Conservation (phyloP, 1,140 invertebrate genomes). For the Paralvinella palmiformis region DNA sequence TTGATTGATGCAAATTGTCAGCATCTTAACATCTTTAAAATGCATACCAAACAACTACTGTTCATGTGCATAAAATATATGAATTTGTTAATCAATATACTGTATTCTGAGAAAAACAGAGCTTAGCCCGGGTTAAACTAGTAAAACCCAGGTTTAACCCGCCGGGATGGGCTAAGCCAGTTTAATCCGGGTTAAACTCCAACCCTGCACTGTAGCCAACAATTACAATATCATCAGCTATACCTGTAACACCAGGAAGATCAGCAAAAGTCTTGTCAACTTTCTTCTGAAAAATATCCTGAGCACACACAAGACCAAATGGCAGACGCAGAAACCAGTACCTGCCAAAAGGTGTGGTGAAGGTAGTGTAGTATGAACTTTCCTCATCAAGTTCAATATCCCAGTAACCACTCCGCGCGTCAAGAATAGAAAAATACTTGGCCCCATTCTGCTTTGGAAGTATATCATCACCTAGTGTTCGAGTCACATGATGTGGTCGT, state of each 20-base stretch:
- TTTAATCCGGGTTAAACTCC: no score
- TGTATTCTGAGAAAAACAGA: no score
- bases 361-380: slow-evolving; percentile 22
- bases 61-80: no score
- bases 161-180: no score
- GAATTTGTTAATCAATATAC: no score
- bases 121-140: no score
- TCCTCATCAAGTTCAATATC: slow-evolving; percentile 23
- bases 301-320: slow-evolving; percentile 24
- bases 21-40: no score
- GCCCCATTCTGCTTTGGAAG: slow-evolving; percentile 9
- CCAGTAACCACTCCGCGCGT: slow-evolving; percentile 23
- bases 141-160: no score
- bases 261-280: slow-evolving; percentile 18
- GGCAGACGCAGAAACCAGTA: slow-evolving; percentile 21
- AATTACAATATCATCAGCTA: slow-evolving; percentile 24
- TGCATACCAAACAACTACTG: no score
- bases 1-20: no score
- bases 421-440: slow-evolving; percentile 19
- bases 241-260: slow-evolving; percentile 8
- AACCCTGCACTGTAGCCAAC: no score
- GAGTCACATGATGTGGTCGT: slow-evolving; percentile 26
- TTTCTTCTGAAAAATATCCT: slow-evolving; percentile 20
- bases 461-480: slow-evolving; percentile 18
- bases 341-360: slow-evolving; percentile 28